Evolutionary conservation across 1,140 invertebrate species (phyloP).

Genomic region (Zaprionus capensis): DNA sequence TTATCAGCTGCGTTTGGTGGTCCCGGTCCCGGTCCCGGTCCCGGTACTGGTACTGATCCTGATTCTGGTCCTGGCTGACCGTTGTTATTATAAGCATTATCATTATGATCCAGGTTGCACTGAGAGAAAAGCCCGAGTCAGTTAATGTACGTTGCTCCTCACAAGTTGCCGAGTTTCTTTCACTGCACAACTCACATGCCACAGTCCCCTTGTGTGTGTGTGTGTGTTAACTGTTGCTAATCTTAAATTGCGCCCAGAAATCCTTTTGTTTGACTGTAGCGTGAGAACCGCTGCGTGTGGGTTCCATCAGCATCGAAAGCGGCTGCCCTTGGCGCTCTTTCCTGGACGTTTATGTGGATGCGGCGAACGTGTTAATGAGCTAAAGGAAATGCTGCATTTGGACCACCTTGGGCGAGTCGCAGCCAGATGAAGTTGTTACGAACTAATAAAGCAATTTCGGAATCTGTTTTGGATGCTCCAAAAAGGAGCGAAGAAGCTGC

Average conservation of each 20-base stretch:
- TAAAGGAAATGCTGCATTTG: conserved; percentile 63
- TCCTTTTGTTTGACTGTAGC: conserved; percentile 53
- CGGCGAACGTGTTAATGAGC: conserved; percentile 70
- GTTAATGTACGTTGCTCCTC: not conserved
- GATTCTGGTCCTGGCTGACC: conserved; percentile 55
- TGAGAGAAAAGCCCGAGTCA: not conserved
- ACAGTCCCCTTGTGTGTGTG: conserved; percentile 25
- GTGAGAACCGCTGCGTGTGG: conserved; percentile 78
- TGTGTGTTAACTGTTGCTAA: conserved; percentile 75
- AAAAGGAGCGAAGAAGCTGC: not conserved
- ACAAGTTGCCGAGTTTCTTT: not conserved
- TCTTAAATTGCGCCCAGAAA: conserved; percentile 63
- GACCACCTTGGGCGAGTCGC: conserved; percentile 54
- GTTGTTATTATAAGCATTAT: conserved; percentile 78
- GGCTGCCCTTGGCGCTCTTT: not conserved
- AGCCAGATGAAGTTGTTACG: conserved; percentile 5
- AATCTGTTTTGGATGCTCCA: not conserved
- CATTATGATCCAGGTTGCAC: conserved; percentile 58
- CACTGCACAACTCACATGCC: not conserved
- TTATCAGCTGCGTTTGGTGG: conserved; percentile 70
- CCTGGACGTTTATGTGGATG: not conserved
- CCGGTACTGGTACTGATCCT: conserved; percentile 47
- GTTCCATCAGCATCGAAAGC: conserved; percentile 9
- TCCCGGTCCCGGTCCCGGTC: conserved; percentile 50
- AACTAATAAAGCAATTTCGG: conserved; percentile 68